Percentiles rank a stretch among this genome's conserved stretches.
These are phyloP conservation scores for Taeniopygia guttata DNA, from an alignment of 2,797 vertebrate genomes.

Conservation along the genomic window DNA sequence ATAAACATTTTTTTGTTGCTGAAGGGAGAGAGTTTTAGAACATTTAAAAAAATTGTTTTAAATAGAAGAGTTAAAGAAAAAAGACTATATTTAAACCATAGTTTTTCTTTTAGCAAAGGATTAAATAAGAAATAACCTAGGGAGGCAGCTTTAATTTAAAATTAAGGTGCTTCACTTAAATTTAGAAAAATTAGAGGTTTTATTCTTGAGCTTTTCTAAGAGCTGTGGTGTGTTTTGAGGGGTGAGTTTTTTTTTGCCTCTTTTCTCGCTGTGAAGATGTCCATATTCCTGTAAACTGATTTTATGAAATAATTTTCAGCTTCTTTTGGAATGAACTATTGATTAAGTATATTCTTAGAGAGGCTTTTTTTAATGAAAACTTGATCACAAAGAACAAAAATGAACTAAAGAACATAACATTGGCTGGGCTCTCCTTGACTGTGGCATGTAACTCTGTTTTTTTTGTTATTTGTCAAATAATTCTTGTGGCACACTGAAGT, in stretches of 20 bases:
- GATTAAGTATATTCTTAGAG: not conserved
- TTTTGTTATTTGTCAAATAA: not conserved
- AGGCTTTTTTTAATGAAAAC: not conserved
- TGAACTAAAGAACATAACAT: not conserved
- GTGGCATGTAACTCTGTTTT: not conserved
- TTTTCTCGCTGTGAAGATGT: not conserved
- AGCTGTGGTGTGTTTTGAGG: not conserved
- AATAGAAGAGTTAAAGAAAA: not conserved
- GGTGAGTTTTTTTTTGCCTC: not conserved
- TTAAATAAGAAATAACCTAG: not conserved
- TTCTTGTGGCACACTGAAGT: not conserved
- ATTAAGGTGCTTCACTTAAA: not conserved
- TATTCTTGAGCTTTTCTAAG: not conserved
- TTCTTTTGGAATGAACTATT: not conserved
- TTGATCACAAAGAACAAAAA: not conserved
- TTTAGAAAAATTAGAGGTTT: not conserved
- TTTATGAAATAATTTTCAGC: not conserved
- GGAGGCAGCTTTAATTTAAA: not conserved
- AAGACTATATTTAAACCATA: not conserved
- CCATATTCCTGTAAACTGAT: not conserved
- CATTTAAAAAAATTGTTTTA: not conserved
- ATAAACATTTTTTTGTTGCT: not conserved
- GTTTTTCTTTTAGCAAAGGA: not conserved
- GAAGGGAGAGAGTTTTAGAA: not conserved
- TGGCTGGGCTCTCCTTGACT: not conserved